phyloP scores from a whole-genome alignment of 2,113 vertebrate species.

The Psephotus haematonotus region DNA sequence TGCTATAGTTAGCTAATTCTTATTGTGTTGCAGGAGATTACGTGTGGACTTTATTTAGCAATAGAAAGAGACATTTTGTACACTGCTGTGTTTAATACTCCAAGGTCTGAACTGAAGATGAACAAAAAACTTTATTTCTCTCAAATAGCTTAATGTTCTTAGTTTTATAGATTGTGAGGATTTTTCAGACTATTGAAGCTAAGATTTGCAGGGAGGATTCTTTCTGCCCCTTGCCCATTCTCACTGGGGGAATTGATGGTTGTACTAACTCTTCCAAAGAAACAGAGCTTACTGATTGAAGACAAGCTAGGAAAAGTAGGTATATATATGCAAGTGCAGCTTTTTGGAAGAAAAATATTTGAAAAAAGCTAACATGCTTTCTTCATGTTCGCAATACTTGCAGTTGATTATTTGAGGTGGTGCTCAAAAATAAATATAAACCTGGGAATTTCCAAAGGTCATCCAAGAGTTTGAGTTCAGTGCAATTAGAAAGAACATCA shows the following conservation, averaged over 20 bases:
- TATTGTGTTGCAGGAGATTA: neutral
- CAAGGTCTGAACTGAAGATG: neutral
- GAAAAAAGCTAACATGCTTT: neutral
- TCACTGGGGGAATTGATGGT: neutral
- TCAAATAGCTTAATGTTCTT: neutral
- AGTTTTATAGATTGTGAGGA: neutral
- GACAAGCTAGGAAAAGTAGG: neutral
- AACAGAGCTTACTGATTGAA: neutral
- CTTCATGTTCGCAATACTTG: neutral
- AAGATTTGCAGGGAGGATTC: neutral
- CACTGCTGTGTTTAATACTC: neutral
- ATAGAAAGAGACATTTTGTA: neutral
- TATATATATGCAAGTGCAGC: neutral
- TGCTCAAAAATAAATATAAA: neutral
- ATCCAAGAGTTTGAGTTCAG: neutral
- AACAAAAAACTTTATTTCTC: neutral
- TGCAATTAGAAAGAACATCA: neutral
- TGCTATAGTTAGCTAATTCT: neutral
- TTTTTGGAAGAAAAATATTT: neutral
- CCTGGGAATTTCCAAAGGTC: neutral
- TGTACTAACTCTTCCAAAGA: neutral
- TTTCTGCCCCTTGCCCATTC: neutral
- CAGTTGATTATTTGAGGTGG: neutral
- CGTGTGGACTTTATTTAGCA: neutral
- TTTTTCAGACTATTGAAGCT: neutral